phyloP scores from a whole-genome alignment of 2,113 vertebrate species.

The Otus sunia region DNA sequence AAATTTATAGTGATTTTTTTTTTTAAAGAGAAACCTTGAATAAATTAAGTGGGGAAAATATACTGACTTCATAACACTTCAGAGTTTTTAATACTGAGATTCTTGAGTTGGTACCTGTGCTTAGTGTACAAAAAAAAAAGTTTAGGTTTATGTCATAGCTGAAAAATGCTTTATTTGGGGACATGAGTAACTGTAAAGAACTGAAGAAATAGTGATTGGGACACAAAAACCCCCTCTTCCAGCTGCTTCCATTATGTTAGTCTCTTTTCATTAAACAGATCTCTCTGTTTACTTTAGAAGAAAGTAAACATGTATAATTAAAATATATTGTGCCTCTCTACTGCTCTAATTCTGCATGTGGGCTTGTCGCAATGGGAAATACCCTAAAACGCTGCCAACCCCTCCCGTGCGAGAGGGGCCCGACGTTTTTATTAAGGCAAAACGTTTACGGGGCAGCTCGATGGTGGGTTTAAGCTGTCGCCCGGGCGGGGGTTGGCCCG shows the following conservation, averaged over 20 bases:
- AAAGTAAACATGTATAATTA: not conserved
- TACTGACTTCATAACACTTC: not conserved
- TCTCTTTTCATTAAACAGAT: not conserved
- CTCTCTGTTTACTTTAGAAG: not conserved
- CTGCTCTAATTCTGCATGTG: fast-evolving
- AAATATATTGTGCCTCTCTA: not conserved
- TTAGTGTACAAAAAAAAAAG: not conserved
- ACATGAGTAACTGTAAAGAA: not conserved
- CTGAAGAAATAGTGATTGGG: not conserved
- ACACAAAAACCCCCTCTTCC: not conserved
- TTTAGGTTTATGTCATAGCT: not conserved
- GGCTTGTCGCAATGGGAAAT: not conserved
- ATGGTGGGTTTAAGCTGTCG: fast-evolving
- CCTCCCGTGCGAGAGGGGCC: not conserved
- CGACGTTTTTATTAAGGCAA: fast-evolving
- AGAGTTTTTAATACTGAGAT: not conserved
- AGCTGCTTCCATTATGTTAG: not conserved
- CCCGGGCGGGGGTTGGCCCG: fast-evolving
- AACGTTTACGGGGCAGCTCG: fast-evolving
- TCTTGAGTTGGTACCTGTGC: not conserved
- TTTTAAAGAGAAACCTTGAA: not conserved
- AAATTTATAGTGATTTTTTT: not conserved
- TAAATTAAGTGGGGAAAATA: not conserved
- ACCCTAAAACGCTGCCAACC: not conserved
- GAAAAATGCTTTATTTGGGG: not conserved